phyloP scores from a whole-genome alignment of 2,113 vertebrate genomes.

The Indri indri region DNA sequence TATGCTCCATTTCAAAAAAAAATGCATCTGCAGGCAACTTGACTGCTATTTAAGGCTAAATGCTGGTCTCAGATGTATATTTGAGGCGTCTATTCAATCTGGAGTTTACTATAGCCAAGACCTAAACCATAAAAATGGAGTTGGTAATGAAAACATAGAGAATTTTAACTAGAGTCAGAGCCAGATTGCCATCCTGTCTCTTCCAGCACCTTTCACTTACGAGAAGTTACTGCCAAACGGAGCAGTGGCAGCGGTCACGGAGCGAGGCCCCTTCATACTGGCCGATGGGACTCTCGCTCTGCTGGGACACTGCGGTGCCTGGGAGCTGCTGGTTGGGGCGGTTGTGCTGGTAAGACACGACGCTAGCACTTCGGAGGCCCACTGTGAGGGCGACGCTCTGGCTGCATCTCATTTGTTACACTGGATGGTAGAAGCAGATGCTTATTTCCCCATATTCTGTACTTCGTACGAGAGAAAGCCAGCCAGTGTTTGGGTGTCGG shows the following conservation, averaged over 20 bases:
- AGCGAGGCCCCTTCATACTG: too few relatives aligned
- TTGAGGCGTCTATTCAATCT: conserved; percentile 46
- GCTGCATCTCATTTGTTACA: neutral
- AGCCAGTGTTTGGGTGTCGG: neutral
- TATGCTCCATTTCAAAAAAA: conserved; percentile 66
- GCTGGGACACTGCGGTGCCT: rapidly evolving
- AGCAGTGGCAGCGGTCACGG: neutral
- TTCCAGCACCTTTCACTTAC: conserved; percentile 29
- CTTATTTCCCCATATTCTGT: neutral
- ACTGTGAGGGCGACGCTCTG: neutral
- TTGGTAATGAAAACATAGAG: conserved; percentile 64
- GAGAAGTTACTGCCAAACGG: neutral
- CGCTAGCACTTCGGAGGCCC: neutral
- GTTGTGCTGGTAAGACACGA: neutral
- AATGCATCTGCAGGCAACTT: conserved; percentile 59
- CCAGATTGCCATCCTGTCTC: conserved; percentile 20
- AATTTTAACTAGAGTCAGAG: conserved; percentile 34
- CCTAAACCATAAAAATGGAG: conserved; percentile 59
- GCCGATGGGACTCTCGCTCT: neutral
- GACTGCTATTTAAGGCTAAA: conserved; percentile 60
- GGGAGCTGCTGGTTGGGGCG: neutral
- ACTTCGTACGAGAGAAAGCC: neutral
- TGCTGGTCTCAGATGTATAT: conserved; percentile 60
- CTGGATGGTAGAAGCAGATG: neutral
- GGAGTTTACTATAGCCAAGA: conserved; percentile 58